Base-by-base conservation (phyloP, 2,797 vertebrate species). In the Atherinosoma microstoma region DNA sequence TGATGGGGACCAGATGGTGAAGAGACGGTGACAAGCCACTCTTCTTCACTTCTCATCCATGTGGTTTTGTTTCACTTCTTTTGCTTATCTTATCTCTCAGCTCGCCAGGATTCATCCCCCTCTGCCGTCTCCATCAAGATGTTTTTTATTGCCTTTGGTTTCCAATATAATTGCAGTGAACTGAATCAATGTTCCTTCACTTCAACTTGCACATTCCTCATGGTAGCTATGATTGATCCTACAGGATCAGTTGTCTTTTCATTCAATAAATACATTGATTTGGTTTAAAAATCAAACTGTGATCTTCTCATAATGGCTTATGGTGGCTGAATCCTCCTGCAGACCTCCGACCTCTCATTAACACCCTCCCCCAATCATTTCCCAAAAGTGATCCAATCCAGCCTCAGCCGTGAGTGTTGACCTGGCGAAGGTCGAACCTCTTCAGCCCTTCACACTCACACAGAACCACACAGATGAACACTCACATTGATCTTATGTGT, bases 1-100 rank as follows among this genome's bases (percentile, higher is more conserved):
- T 84, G 77, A 92, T 93, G 66, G 74, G 79, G 84, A 88, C 91
- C 92, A 93, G 87, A 92, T 92, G 93, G 79, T 47, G 75, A 74
- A n/a, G 71, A 88, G 68, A 77, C 60, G 67, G 76, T 80, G 87
- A 90, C 62, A 70, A 86, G 81, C 67, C 79, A 75, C 80, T 84
- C 80, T 70, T 85, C 70, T 74, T 83, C 76, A 80, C 84, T 66
- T 79, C 76, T 76, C 81, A 64, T 73, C 75, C 76, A 64, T 86
- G 78, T 80, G 73, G 67, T 82, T 89, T 73, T 75, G 70, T 53
- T 79, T 84, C 40, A 60, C 30, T 6, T 30, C 30, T 45, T 67
- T 60, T 71, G 67, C 70, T 87, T 86, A 79, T 87, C 81, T 86
- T 80, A 75, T 87, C 83, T 58, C 59, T 76, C 75, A 79, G 70